These are phyloP conservation scores for Rafetus swinhoei DNA, from an alignment of 2,113 vertebrate species.

Conservation along the genomic window DNA sequence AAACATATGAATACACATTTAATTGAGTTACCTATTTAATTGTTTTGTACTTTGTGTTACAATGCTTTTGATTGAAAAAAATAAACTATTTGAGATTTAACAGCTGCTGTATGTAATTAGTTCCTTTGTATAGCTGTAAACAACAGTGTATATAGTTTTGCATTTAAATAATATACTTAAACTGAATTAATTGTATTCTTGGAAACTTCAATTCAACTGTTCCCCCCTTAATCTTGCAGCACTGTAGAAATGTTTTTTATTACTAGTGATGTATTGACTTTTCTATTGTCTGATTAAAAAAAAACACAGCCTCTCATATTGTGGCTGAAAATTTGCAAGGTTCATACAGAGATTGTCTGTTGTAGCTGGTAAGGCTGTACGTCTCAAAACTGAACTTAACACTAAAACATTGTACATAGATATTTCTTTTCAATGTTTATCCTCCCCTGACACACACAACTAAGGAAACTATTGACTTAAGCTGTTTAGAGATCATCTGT, in stretches of 20 bases:
- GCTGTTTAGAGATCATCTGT: background rate
- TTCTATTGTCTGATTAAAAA: constrained; percentile 10
- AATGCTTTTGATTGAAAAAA: background rate
- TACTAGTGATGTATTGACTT: background rate
- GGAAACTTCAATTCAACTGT: background rate
- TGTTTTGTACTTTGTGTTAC: background rate
- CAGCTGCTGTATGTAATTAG: background rate
- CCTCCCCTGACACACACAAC: background rate
- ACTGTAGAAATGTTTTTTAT: constrained; percentile 16
- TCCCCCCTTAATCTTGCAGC: background rate
- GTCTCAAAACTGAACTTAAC: background rate
- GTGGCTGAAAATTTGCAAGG: background rate
- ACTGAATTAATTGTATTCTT: constrained; percentile 24
- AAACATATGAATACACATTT: background rate
- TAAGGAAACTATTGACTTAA: background rate
- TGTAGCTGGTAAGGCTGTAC: background rate
- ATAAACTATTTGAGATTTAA: background rate
- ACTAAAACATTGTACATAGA: background rate
- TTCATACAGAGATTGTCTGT: background rate
- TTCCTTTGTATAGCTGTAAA: background rate
- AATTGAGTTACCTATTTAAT: background rate
- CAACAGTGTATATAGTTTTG: background rate
- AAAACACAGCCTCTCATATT: background rate
- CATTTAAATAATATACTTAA: background rate
- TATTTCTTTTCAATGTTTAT: background rate